phyloP scores from a whole-genome alignment of 2,888 invertebrate genomes.

The Megalurothrips usitatus region DNA sequence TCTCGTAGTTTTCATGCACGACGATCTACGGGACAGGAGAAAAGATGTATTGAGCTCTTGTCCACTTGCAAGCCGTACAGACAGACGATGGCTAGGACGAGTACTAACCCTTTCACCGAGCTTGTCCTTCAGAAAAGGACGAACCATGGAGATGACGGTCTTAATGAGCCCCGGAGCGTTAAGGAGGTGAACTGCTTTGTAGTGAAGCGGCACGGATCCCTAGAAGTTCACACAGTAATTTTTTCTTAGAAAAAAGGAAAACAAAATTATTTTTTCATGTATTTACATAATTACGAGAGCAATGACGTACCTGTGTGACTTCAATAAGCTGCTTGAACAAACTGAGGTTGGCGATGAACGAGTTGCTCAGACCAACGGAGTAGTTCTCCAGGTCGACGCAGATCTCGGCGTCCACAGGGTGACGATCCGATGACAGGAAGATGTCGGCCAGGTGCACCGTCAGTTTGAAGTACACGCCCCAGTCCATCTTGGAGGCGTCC shows the following conservation, averaged over 20 bases:
- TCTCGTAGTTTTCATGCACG: not conserved
- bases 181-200: not conserved
- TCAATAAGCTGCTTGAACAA: conserved; percentile 7
- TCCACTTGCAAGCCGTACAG: not conserved
- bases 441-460: not conserved
- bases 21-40: not conserved
- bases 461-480: not conserved
- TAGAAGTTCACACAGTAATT: not conserved
- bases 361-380: not conserved
- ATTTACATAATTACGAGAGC: too few species aligned
- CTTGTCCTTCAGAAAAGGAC: conserved; percentile 19
- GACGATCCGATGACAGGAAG: not conserved
- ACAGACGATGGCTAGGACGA: not conserved
- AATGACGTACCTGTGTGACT: not conserved
- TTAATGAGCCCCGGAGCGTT: conserved; percentile 9
- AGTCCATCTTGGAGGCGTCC: conserved; percentile 16
- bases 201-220: conserved; percentile 7
- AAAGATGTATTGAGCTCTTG: not conserved
- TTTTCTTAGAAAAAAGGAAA: too few species aligned
- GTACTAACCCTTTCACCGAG: not conserved
- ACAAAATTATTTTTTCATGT: too few species aligned
- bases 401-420: conserved; percentile 12
- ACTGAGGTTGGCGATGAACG: conserved; percentile 16
- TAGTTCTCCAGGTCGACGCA: conserved; percentile 15
- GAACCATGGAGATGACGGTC: conserved; percentile 16